A percentile compares a stretch with the other conserved stretches of the same genome.
Evolutionary conservation across 2,797 vertebrate species (phyloP).

Genomic region (Alca torda): DNA sequence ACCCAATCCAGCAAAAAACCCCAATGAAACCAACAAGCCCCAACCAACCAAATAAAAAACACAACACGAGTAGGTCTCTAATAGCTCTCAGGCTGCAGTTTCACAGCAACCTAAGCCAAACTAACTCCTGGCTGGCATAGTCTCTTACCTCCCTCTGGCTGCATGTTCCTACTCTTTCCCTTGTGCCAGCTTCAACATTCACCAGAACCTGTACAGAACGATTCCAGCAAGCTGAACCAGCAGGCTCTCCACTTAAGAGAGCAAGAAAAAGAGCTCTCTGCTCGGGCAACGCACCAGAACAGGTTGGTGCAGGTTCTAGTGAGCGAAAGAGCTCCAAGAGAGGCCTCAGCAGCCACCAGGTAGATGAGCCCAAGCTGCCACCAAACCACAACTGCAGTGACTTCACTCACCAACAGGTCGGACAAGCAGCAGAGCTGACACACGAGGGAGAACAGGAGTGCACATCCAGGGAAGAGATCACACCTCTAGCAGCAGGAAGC

Average conservation of each 20-base stretch:
- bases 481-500: not conserved
- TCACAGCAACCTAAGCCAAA: not conserved
- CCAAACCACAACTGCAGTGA: not conserved
- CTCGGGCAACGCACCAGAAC: not conserved
- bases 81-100: not conserved
- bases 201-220: not conserved
- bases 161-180: conserved; percentile 1
- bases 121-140: not conserved
- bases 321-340: not conserved
- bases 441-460: not conserved
- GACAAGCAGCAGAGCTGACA: not conserved
- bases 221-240: not conserved
- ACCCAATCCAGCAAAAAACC: not conserved
- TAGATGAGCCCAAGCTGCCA: not conserved
- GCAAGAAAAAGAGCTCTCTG: not conserved
- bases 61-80: rapidly evolving
- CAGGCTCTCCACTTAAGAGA: not conserved
- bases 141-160: not conserved
- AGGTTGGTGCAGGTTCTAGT: not conserved
- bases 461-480: not conserved
- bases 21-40: not conserved
- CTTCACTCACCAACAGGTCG: not conserved
- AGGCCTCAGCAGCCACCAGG: not conserved
- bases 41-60: not conserved
- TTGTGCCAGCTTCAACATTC: not conserved